Evolutionary conservation across 2,888 invertebrate species (phyloP).

Genomic region (Lithophane ornitopus): DNA sequence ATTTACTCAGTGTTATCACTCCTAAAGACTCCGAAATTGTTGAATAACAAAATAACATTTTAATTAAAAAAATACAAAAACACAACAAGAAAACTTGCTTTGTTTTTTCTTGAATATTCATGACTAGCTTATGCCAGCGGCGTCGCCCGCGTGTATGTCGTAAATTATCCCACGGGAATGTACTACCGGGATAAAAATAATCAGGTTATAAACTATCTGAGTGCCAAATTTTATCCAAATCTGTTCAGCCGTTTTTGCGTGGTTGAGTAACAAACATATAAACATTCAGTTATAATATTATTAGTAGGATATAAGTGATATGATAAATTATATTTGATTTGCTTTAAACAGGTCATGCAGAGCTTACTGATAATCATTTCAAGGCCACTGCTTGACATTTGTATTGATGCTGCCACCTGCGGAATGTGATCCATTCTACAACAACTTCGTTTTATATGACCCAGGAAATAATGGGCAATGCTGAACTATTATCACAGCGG

Average conservation of each 20-base stretch:
- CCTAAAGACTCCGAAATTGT: background rate
- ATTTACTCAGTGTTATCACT: slow-evolving; percentile 4
- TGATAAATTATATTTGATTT: slow-evolving; percentile 4
- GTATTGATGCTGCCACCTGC: slow-evolving; percentile 13
- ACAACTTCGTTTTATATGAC: slow-evolving; percentile 2
- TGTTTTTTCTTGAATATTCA: background rate
- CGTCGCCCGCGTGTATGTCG: no score
- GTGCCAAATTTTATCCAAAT: background rate
- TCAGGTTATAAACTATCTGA: no score
- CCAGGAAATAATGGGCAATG: slow-evolving; percentile 17
- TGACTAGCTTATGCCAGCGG: no score
- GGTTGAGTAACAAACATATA: background rate
- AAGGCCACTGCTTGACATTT: slow-evolving; percentile 53
- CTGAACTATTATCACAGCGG: background rate
- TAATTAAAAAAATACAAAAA: background rate
- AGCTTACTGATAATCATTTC: slow-evolving; percentile 15
- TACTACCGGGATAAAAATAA: background rate
- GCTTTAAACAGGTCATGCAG: slow-evolving; percentile 21
- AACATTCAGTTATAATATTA: background rate
- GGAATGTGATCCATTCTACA: slow-evolving; percentile 58
- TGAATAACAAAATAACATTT: no score
- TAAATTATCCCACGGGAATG: no score
- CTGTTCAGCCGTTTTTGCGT: background rate
- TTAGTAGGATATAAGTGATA: background rate
- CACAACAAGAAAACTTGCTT: background rate